Evolutionary conservation across 2,888 invertebrate genomes (phyloP), one percentile per base, ranked within the genome.

Genomic region (Sminthurides aquaticus): DNA sequence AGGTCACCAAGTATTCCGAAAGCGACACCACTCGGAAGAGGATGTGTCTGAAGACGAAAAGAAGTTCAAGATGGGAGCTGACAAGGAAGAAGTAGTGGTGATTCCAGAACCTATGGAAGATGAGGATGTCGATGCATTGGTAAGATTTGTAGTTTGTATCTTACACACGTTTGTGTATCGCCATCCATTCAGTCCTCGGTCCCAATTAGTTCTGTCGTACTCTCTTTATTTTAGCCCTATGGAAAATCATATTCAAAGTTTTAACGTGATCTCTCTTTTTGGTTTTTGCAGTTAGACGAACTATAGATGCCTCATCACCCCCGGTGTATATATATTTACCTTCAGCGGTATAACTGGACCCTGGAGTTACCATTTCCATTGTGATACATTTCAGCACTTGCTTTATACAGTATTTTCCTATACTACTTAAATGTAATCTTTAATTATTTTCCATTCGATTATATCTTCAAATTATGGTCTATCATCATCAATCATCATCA

Each of bases 1-100:
- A 8, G 74, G 72, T 8, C 52, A 20, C 8, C 66, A 71, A 60
- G 55, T 73, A 24, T 74, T 74, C 49, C 64, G 66, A 22, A 74
- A 72, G 60, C 34, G 74, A 25, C 22, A 25, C 3, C 1, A 11
- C 0, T 57, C 66, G 29, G 20, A 5, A 26, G 69, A 67, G 27
- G n/a, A 34, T 43, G 25, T 49, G 3, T 62, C 59, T 22, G 24
- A 55, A 18, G 65, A 60, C 24, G 66, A 60, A 1, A 72, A 72
- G 56, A 72, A 69, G 62, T 18, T 66, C 0, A 74, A 73, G 25
- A 20, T 63, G 43, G 67, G 65, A 15, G 54, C 28, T 18, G 22
- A 20, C 11, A 27, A 2, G 25, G 2, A 1, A 8, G 49, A 34
- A 20, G 2, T 56, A 0, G 18, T 26, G 5, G 29, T 18, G 43